phyloP scores from a whole-genome alignment of 2,888 invertebrate genomes.

The Eutolmus rufibarbis region DNA sequence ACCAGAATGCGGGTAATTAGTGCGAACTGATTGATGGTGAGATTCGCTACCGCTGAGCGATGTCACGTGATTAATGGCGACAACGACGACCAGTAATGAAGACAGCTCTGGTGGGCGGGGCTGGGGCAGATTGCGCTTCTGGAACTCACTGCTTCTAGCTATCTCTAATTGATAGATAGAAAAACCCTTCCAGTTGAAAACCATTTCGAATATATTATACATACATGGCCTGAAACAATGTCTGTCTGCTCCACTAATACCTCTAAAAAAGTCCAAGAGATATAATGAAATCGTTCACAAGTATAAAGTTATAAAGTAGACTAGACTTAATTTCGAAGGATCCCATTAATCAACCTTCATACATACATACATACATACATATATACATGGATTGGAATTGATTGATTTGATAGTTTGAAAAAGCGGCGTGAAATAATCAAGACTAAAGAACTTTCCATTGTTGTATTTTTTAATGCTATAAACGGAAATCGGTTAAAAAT shows the following conservation, averaged over 20 bases:
- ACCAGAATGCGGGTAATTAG: conserved; percentile 18
- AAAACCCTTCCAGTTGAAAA: neutral
- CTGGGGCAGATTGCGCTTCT: neutral
- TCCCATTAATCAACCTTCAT: too few species aligned
- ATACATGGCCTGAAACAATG: too few species aligned
- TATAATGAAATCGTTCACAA: too few species aligned
- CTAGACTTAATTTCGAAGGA: neutral
- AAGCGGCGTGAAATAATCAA: too few species aligned
- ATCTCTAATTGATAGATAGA: neutral
- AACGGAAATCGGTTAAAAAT: too few species aligned
- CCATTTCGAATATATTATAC: neutral
- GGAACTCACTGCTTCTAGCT: neutral
- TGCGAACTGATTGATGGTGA: conserved; percentile 27
- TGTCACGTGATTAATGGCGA: neutral
- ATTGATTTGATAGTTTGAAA: too few species aligned
- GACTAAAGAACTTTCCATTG: too few species aligned
- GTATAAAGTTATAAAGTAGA: neutral
- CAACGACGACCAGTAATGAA: neutral
- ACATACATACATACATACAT: too few species aligned
- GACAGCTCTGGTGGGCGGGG: neutral
- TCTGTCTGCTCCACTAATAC: neutral
- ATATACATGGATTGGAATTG: too few species aligned
- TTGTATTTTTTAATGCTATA: too few species aligned
- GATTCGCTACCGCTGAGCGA: neutral
- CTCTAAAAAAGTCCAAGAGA: neutral